phyloP scores from a whole-genome alignment of 2,113 vertebrate species.

The Macaca mulatta region DNA sequence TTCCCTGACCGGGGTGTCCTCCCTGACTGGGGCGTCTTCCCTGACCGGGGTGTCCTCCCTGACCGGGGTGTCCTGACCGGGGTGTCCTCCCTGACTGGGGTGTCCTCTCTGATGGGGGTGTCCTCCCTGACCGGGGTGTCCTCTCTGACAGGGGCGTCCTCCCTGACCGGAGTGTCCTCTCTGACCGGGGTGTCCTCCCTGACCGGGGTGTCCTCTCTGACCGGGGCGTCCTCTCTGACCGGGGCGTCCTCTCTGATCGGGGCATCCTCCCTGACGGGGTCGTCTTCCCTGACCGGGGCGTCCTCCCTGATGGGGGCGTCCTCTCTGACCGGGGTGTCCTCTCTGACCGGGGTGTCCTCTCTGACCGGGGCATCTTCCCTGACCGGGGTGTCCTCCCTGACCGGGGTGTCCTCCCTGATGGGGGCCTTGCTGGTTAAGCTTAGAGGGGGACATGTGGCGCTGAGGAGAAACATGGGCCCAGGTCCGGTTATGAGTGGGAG shows the following conservation, averaged over 20 bases:
- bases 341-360: rapidly evolving
- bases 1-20: too few relatives aligned
- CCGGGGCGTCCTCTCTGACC: too few relatives aligned
- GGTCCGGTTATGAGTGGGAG: not conserved
- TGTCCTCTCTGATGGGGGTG: rapidly evolving
- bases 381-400: rapidly evolving
- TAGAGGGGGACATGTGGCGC: not conserved
- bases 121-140: too few relatives aligned
- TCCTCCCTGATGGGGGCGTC: rapidly evolving
- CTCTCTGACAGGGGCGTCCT: rapidly evolving
- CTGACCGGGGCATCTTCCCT: rapidly evolving
- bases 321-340: rapidly evolving
- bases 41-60: rapidly evolving
- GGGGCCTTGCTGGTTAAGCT: not conserved
- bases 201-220: too few relatives aligned
- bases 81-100: rapidly evolving
- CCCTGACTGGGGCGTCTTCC: rapidly evolving
- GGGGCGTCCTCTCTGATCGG: too few relatives aligned
- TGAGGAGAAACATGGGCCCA: not conserved
- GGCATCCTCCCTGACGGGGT: rapidly evolving
- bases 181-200: too few relatives aligned
- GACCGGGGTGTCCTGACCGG: rapidly evolving
- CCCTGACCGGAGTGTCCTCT: too few relatives aligned
- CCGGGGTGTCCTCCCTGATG: too few relatives aligned
- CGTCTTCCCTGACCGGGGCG: rapidly evolving